Conservation (phyloP, 2,797 vertebrate genomes). For the Amphiprion clarkii region DNA sequence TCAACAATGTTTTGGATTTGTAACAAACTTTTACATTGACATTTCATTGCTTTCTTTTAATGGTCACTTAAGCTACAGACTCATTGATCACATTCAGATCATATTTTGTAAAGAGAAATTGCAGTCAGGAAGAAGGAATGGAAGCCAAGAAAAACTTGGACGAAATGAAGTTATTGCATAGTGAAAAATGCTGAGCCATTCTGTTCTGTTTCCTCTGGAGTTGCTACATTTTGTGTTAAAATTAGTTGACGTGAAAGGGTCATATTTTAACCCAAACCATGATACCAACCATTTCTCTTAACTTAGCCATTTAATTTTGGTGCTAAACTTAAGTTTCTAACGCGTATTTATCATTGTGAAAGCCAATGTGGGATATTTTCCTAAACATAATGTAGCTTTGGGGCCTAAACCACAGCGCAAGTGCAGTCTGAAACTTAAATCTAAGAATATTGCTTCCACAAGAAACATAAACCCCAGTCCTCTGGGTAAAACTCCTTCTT, state of each 20-base stretch:
- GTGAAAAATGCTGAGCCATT: slow-evolving; percentile 17
- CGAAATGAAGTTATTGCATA: slow-evolving; percentile 21
- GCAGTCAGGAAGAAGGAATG: slow-evolving; percentile 10
- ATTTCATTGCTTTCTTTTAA: slow-evolving; percentile 39
- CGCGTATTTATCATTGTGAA: too few relatives aligned
- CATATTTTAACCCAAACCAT: too few relatives aligned
- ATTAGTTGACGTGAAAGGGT: background rate
- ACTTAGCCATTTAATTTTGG: too few relatives aligned
- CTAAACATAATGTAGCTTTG: too few relatives aligned
- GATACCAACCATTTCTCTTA: too few relatives aligned
- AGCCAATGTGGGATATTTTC: too few relatives aligned
- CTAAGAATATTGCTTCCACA: too few relatives aligned
- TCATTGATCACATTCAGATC: slow-evolving; percentile 17
- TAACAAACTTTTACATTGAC: slow-evolving; percentile 31
- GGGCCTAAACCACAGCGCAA: too few relatives aligned
- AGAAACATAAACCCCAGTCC: too few relatives aligned
- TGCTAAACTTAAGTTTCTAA: too few relatives aligned
- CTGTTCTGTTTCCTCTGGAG: background rate
- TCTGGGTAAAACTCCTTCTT: too few relatives aligned
- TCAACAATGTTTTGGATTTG: slow-evolving; percentile 26
- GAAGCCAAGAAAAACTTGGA: background rate
- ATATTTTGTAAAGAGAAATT: slow-evolving; percentile 25
- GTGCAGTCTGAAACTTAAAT: too few relatives aligned
- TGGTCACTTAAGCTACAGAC: slow-evolving; percentile 12
- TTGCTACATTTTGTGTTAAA: background rate